Evolutionary conservation across 64 coral and sea anemone species (phyloP), one percentile per base, ranked within the genome.

Genomic region (Stichodactyla mertensii): DNA sequence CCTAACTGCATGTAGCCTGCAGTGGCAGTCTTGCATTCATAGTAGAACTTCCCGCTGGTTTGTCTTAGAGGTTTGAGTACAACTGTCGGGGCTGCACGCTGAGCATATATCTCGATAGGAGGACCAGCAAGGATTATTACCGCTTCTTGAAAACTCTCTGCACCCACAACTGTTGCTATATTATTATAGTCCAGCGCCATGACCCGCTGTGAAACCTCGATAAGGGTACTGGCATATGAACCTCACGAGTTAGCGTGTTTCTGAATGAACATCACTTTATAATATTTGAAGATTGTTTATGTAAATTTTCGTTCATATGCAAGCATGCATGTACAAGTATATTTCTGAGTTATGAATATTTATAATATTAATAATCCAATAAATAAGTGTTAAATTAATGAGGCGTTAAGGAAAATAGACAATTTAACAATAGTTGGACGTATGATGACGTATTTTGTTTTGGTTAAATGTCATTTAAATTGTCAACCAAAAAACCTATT

Each of bases 1-100:
- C 92, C 92, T 14, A 94, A 55, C 36, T 94, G 92, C 92, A 94
- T 94, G 51, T 94, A 94, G 4, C 85, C 92, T 52, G 55, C 88
- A 16, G 88, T 83, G 6, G 80, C 28, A 13, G 92, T 90, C 61
- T 94, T 94, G 64, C 92, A 94, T 79, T 94, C 92, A 78, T 83
- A 94, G 52, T 94, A 94, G 51, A 87, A 94, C 77, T 80, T 94
- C 54, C 92, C 92, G 2, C 71, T 80, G 15, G 54, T 77, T 66
- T 94, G 92, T 26, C 80, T 61, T 52, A 94, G 84, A 11, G 92
- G 88, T 90, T 94, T 94, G 36, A 94, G 79, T 15, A 90, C 85
- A 10, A 94, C 79, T 10, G 92, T 90, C 9, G 88, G 92, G n/a
- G 92, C 92, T 55, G 61, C 92, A 77, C 92, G 60, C 45, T 94